phyloP scores from a whole-genome alignment of 2,888 invertebrate species.

The Orchesellides sinensis region DNA sequence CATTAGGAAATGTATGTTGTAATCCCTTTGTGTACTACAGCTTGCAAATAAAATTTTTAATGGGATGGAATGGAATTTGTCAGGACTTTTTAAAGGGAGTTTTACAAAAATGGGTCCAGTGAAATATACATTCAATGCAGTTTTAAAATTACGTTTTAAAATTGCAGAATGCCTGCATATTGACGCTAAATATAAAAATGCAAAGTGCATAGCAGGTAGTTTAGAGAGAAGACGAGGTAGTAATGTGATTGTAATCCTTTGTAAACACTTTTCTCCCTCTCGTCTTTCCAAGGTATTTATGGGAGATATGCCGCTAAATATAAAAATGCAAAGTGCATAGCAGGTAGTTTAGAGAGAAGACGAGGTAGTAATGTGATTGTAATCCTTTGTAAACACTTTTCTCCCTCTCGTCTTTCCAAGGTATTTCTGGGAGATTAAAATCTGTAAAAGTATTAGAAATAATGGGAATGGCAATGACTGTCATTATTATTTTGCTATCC shows the following conservation, averaged over 20 bases:
- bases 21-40: constrained; percentile 46
- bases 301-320: constrained; percentile 55
- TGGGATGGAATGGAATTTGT: constrained; percentile 55
- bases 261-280: constrained; percentile 49
- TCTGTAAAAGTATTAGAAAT: constrained; percentile 62
- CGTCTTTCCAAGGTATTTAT: constrained; percentile 41
- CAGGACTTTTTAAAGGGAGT: constrained; percentile 19
- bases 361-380: constrained; percentile 55
- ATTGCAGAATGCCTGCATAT: not conserved
- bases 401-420: constrained; percentile 27
- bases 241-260: constrained; percentile 62
- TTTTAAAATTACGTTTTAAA: too few species aligned
- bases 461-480: constrained; percentile 40
- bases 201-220: not conserved
- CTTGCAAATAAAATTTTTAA: constrained; percentile 46
- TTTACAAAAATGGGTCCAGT: not conserved
- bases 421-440: constrained; percentile 66
- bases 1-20: constrained; percentile 43
- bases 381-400: constrained; percentile 59
- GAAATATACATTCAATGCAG: not conserved
- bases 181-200: not conserved
- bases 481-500: too few species aligned
- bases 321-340: not conserved
- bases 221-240: constrained; percentile 27
- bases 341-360: not conserved